Evolutionary conservation across 2,113 vertebrate genomes (phyloP), one percentile per base, ranked within the genome.

Genomic region (Gallinago paraguaiae): DNA sequence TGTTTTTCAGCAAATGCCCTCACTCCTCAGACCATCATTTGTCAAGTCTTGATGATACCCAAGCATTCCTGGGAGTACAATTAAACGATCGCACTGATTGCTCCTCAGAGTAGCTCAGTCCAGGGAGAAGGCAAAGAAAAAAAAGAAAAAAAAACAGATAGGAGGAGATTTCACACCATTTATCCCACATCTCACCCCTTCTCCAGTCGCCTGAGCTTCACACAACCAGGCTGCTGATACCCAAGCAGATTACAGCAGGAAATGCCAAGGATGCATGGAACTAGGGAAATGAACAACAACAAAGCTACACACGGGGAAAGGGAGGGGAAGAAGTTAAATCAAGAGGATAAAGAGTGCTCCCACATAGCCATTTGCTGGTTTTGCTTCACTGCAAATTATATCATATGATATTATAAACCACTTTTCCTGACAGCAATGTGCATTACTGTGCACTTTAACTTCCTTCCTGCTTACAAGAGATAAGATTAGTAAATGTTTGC

Each of bases 401-500:
- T 84, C 88, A 86, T 94, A 95, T 50, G 81, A 95, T 93, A 96
- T 95, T 96, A 96, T 96, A 96, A 97, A 93, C 86, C 88, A 88
- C 94, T 96, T 88, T 94, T 97, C 94, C 94, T 95, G 91, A 91
- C 77, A 64, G 87, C 56, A 93, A 43, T 91, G 77, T 92, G 91
- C 96, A 97, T 90, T 97, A 97, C 95, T 95, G 85, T 87, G 95
- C 94, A 88, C 92, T 96, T 94, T 91, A 95, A 95, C 96, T 96
- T 96, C 96, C 89, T 88, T 95, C 91, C 96, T 97, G 95, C 96
- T 94, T 87, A 93, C 90, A 94, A 92, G 95, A 97, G 96, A 97
- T 95, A 97, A 97, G 95, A 97, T 96, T 93, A 95, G 96, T 88
- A 97, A 97, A 96, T 91, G 95, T 88, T 89, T 94, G 90, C 96